Evolutionary conservation across 2,797 vertebrate species (phyloP).

Genomic region (Kryptopterus vitreolus): DNA sequence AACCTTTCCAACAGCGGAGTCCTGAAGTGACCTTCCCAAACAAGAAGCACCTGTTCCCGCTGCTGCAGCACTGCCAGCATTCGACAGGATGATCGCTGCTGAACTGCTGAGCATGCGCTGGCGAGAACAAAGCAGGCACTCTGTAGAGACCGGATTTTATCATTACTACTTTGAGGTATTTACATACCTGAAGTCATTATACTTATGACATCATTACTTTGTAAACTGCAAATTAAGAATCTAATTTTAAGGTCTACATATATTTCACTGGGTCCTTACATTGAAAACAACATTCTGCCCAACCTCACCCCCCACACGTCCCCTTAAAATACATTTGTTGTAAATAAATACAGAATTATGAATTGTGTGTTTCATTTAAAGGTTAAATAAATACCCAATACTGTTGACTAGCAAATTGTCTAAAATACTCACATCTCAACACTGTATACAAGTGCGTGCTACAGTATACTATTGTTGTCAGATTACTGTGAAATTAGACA

Average conservation of each 20-base stretch:
- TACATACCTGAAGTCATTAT: not conserved
- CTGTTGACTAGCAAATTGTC: not conserved
- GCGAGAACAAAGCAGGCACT: constrained; percentile 58
- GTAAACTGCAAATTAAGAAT: not conserved
- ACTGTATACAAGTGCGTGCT: not conserved
- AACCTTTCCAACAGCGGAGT: constrained; percentile 36
- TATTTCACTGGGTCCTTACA: not conserved
- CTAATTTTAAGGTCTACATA: not conserved
- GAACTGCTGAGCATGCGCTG: constrained; percentile 50
- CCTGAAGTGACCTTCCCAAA: constrained; percentile 48
- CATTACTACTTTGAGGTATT: not conserved
- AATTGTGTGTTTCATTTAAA: not conserved
- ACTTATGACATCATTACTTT: not conserved
- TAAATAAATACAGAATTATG: not conserved
- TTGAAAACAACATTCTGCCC: not conserved
- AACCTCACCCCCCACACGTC: not conserved
- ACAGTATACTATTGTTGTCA: not conserved
- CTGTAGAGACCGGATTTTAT: constrained; percentile 61
- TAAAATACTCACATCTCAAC: not conserved
- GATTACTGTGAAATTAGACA: not conserved
- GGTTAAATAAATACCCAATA: not conserved
- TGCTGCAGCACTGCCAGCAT: constrained; percentile 33
- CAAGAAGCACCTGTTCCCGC: constrained; percentile 44
- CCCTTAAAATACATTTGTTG: not conserved
- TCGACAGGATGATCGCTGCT: constrained; percentile 55